Percentiles rank a stretch among this genome's conserved stretches.
These are phyloP conservation scores for Nannospalax galili DNA, from an alignment of 2,113 vertebrate species.

Conservation along the genomic window DNA sequence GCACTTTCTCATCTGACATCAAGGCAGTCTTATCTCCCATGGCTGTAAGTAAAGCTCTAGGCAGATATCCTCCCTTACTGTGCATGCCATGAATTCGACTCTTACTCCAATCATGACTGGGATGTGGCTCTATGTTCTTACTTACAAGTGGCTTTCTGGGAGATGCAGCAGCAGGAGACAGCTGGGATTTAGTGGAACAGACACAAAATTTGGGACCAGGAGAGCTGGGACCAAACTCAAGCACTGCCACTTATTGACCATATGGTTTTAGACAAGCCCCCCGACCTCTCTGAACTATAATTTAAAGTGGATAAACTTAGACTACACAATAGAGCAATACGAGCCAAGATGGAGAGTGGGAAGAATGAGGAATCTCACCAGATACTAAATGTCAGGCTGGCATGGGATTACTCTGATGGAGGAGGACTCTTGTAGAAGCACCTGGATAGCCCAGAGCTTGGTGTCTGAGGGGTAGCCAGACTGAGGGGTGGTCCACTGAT, in stretches of 20 bases:
- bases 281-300: neutral
- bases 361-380: neutral
- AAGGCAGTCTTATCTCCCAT: neutral
- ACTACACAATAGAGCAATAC: neutral
- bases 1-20: neutral
- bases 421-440: neutral
- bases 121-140: neutral
- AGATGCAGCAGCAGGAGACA: neutral
- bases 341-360: neutral
- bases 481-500: neutral
- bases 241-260: neutral
- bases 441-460: neutral
- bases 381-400: neutral
- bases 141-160: neutral
- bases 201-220: neutral
- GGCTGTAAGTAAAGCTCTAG: neutral
- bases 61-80: neutral
- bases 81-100: neutral
- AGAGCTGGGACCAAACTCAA: neutral
- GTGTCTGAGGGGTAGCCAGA: neutral
- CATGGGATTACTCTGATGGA: neutral
- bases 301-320: neutral
- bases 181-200: neutral
- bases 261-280: neutral
- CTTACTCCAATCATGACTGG: neutral